A percentile compares a stretch with the other conserved stretches of the same genome.
phyloP scores from a whole-genome alignment of 1,140 invertebrate species.

The Mya arenaria region DNA sequence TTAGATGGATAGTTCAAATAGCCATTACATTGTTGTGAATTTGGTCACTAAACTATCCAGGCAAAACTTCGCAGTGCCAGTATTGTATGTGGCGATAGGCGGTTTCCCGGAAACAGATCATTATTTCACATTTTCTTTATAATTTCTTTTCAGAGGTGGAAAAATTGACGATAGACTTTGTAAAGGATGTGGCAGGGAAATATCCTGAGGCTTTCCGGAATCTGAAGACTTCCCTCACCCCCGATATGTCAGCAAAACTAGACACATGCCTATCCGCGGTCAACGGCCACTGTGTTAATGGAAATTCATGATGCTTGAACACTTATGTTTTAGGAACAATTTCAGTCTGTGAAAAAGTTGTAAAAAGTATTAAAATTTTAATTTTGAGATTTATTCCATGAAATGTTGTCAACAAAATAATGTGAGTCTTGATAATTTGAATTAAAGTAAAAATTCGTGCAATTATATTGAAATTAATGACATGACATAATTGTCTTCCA shows the following conservation, averaged over 20 bases:
- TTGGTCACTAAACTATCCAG: neutral
- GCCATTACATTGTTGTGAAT: neutral
- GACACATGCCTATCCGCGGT: slow-evolving; percentile 9
- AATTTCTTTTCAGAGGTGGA: slow-evolving; percentile 40
- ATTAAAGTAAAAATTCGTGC: too few species aligned
- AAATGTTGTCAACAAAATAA: too few species aligned
- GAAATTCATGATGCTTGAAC: neutral
- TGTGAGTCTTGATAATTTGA: too few species aligned
- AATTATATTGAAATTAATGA: too few species aligned
- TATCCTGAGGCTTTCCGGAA: slow-evolving; percentile 35
- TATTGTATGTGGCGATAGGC: neutral
- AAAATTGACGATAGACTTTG: slow-evolving; percentile 23
- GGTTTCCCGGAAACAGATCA: neutral
- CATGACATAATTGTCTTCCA: too few species aligned
- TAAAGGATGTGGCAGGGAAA: slow-evolving; percentile 36
- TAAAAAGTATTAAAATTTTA: too few species aligned
- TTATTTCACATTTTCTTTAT: neutral
- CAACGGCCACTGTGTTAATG: slow-evolving; percentile 20
- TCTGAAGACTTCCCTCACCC: neutral
- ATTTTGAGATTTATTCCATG: too few species aligned
- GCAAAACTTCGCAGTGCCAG: too few species aligned
- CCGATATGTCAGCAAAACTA: slow-evolving; percentile 36
- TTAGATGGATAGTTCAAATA: neutral
- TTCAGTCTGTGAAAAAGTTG: too few species aligned
- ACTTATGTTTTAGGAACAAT: too few species aligned